Evolutionary conservation across 2,113 vertebrate species (phyloP), one percentile per base, ranked within the genome.

Genomic region (Xerus inauris): DNA sequence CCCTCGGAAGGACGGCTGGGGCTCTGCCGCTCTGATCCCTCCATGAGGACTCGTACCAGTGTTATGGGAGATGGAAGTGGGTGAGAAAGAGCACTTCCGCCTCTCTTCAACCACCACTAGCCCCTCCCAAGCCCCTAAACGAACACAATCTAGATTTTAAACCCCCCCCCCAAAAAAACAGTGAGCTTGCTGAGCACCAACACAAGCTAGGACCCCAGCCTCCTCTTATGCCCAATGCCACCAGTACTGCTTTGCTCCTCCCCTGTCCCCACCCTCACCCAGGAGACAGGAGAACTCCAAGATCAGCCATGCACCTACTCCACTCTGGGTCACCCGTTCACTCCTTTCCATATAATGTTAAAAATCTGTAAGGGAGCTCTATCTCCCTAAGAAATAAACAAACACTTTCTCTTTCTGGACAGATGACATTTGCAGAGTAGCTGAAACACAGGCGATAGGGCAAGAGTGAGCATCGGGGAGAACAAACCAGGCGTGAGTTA

Each of bases 371-470:
- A 65, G 82, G 35, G 19, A 89, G 69, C 75, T 19, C 65, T 17
- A 2, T 13, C 45, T 5, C 59, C 47, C 30, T 47, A 81, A 87
- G 77, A 91, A 92, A 89, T 54, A 82, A 96, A 93, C 79, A 47
- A 38, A 59, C 62, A 3, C 94, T 71, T 64, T 88, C 92, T 88
- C 82, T 54, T 47, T 83, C 76, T 87, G 91, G 95, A 89, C 72
- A 77, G 84, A 97, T 81, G 96, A 94, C 94, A 88, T 89, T 65
- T 11, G 16, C 22, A 69, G 91, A 45, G 65, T 30, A 32, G 47
- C 54, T 67, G 87, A 45, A 87, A 88, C 28, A 47, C 90, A 72
- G 2, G 30, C 54, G 0, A 2, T 16, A 71, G 0, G 42, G 26
- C 64, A 47, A 81, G 77, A 49, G 83, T 11, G 28, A 47, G 87